Evolutionary conservation across 2,888 invertebrate genomes (phyloP), one percentile per base, ranked within the genome.

Genomic region (Trissoscelio sp.): DNA sequence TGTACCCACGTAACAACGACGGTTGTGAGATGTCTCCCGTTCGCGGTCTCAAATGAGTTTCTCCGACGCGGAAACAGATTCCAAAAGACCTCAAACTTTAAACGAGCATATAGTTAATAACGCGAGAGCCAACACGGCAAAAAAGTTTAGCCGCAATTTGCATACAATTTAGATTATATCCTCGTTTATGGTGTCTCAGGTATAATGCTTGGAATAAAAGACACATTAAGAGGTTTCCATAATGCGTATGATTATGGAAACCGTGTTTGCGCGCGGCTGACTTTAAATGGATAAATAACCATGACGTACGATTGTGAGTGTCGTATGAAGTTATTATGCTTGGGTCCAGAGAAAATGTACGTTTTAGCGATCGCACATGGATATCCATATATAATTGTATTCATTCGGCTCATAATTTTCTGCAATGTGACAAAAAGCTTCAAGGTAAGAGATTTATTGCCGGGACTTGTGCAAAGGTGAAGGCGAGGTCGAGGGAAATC

Each of bases 151-250:
- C 64, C 64, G 48, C 64, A 78, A 78, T 78, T 78, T 78, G 70
- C 78, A 78, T 78, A 70, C 78, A 78, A 78, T 70, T 78, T 78
- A 78, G 78, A 70, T 78, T 48, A 62, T 78, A 78, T 78, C 70
- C 70, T 48, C 62, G 62, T 70, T 70, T 78, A 70, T 64, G 46
- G 39, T 64, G 62, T 46, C 64, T 62, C 31, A 37, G 37, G 7
- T 24, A 64, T 70, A 64, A 64, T 62, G 70, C 28, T 16, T 16
- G 31, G 67, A 77, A 60, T 77, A 77, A 77, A 75, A 69, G 77
- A 62, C 77, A 51, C 77, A 77, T 69, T 77, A 77, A 60, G 77
- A 67, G 53, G 67, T 75, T 75, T 60, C 75, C 67, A 24, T 69
- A 77, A 77, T 69, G 72, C 67, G 70, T 53, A 73, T 60, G 77